phyloP scores from a whole-genome alignment of 1,140 invertebrate species.

The Orchestia grillus region DNA sequence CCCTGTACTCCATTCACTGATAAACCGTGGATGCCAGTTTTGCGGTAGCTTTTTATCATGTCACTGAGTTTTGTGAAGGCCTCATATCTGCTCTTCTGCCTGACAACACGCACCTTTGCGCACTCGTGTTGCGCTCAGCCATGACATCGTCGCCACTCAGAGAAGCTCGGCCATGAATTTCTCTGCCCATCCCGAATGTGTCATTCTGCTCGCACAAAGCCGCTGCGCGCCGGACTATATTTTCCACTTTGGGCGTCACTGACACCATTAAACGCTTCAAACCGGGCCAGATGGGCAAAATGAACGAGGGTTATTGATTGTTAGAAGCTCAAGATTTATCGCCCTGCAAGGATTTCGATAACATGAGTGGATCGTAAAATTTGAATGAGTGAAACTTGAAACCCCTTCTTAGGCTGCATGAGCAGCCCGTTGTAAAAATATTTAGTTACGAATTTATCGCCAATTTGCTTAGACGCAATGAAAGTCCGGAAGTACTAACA shows the following conservation, averaged over 20 bases:
- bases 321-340: neutral
- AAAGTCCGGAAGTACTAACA: neutral
- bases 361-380: neutral
- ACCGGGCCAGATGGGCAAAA: neutral
- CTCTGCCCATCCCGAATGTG: neutral
- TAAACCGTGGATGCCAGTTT: no score
- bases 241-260: neutral
- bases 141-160: neutral
- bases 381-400: neutral
- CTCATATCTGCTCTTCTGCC: neutral
- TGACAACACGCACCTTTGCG: neutral
- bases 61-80: no score
- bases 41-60: no score
- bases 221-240: neutral
- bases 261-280: neutral
- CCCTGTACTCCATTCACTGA: no score
- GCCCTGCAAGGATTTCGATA: neutral
- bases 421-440: neutral
- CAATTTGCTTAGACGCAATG: neutral
- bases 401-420: neutral
- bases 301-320: constrained; percentile 1
- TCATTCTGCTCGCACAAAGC: neutral
- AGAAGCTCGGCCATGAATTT: neutral
- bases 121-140: neutral
- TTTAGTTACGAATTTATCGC: neutral